A percentile compares a stretch with the other conserved stretches of the same genome.
phyloP scores from a whole-genome alignment of 2,113 vertebrate species.

The Hassar affinis region DNA sequence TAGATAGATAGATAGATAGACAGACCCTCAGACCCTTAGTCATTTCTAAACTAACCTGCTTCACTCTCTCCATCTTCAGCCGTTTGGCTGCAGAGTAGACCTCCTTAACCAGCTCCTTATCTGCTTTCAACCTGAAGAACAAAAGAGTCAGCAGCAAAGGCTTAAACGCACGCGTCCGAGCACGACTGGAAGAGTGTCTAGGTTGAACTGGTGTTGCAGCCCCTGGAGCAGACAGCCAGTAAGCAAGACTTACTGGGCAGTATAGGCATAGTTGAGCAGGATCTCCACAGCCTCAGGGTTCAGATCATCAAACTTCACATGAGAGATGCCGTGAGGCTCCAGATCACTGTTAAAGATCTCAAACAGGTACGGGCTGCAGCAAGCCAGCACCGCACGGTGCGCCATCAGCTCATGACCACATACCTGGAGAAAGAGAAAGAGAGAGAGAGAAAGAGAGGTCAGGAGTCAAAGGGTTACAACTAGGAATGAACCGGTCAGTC shows the following conservation, averaged over 20 bases:
- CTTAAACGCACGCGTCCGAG: not conserved
- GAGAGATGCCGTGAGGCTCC: conserved; percentile 89
- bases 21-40: too few relatives aligned
- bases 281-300: conserved; percentile 96
- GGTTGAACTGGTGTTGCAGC: not conserved
- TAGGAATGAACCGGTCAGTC: not conserved
- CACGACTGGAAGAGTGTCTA: not conserved
- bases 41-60: conserved; percentile 76
- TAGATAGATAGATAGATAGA: too few relatives aligned
- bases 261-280: conserved; percentile 95
- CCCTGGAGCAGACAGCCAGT: not conserved
- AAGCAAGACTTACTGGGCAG: conserved; percentile 87
- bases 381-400: conserved; percentile 93
- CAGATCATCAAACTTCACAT: conserved; percentile 97
- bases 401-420: conserved; percentile 96
- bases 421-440: too few relatives aligned
- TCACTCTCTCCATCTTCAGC: conserved; percentile 97
- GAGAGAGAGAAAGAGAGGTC: too few relatives aligned
- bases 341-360: conserved; percentile 96
- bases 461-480: conserved; percentile 3
- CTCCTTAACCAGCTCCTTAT: conserved; percentile 94
- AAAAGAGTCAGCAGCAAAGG: conserved; percentile 1
- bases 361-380: conserved; percentile 97
- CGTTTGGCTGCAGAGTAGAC: conserved; percentile 97
- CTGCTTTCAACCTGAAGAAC: conserved; percentile 86